Base-by-base conservation (phyloP, 2,888 invertebrate genomes). In the Euplexia lucipara region DNA sequence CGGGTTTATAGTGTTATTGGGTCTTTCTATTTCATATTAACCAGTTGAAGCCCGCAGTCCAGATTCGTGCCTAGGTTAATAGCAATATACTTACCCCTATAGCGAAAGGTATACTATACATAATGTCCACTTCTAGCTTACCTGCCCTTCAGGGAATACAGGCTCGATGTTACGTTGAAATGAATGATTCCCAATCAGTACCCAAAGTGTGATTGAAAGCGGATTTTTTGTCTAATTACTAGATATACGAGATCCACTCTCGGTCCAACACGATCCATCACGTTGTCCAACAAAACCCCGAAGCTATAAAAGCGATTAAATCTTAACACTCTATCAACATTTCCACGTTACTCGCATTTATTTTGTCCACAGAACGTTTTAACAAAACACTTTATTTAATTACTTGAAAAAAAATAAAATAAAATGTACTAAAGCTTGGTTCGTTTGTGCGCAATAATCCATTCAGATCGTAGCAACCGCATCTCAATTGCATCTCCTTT, bases 321-420 rank as follows among this genome's bases (percentile, higher is more conserved):
- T 65, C 47, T 48, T 52, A 45, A 59, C 59, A 63, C 57, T 73
- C 45, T 57, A 60, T 71, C 54, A 71, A 57, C 54, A 51, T 51
- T 76, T 63, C 16, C 41, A 48, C 41, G 26, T 49, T 56, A 45
- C 16, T 76, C 41, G n/a, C 32, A 75, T 70, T 63, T 44, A 61
- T 75, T 65, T 41, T 48, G n/a, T 52, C 41, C n/a, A 44, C 64
- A 51, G 69, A 62, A 42, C 68, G 39, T 56, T 66, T 78, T 52
- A 78, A 75, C 75, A 72, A 81, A 77, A 80, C 77, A 82, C 79
- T 82, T 69, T 48, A 76, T 82, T 61, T 82, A 80, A 80, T 80
- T 71, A 74, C 74, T 60, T 34, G 12, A 63, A 37, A 68, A 53
- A 64, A 65, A 44, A 59, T 56, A 48, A 60, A 42, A 65, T 67